These are phyloP conservation scores for Hemithea aestivaria DNA, from an alignment of 2,888 invertebrate genomes.

Conservation along the genomic window DNA sequence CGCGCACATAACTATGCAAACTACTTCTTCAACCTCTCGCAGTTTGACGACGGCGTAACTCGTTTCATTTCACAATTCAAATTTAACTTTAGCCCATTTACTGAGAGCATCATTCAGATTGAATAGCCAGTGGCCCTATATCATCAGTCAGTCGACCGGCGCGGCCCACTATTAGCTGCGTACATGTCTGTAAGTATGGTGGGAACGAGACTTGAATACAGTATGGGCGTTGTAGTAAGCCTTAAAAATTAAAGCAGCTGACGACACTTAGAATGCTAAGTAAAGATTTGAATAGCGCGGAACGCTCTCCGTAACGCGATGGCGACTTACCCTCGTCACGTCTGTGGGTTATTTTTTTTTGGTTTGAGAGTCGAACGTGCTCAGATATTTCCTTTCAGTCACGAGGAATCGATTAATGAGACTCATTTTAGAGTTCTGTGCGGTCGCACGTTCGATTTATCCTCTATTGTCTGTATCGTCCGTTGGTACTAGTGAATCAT, in stretches of 20 bases:
- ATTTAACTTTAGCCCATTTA: slow-evolving; percentile 39
- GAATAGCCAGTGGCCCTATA: slow-evolving; percentile 22
- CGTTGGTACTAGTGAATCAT: slow-evolving; percentile 3
- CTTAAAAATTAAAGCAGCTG: slow-evolving; percentile 69
- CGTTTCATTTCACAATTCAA: slow-evolving; percentile 28
- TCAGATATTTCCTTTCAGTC: slow-evolving; percentile 45
- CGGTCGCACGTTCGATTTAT: slow-evolving; percentile 31
- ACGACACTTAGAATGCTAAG: slow-evolving; percentile 67
- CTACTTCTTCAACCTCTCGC: slow-evolving; percentile 44
- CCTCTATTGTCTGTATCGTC: slow-evolving; percentile 22
- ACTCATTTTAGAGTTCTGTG: slow-evolving; percentile 40
- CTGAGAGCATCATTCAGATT: slow-evolving; percentile 36
- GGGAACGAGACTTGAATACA: slow-evolving; percentile 68
- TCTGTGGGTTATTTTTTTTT: slow-evolving; percentile 52
- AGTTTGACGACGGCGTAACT: slow-evolving; percentile 35
- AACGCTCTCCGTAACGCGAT: slow-evolving; percentile 54
- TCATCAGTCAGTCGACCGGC: slow-evolving; percentile 32
- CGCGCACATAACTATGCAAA: slow-evolving; percentile 72
- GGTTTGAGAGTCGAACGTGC: slow-evolving; percentile 53
- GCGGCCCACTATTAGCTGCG: slow-evolving; percentile 63
- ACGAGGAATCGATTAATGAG: slow-evolving; percentile 55
- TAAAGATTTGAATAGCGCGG: slow-evolving; percentile 63
- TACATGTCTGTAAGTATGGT: slow-evolving; percentile 63
- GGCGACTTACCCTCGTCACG: slow-evolving; percentile 59
- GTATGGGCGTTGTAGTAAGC: slow-evolving; percentile 60